Evolutionary conservation across 2,797 vertebrate species (phyloP), one percentile per base, ranked within the genome.

Genomic region (Coreius guichenoti): DNA sequence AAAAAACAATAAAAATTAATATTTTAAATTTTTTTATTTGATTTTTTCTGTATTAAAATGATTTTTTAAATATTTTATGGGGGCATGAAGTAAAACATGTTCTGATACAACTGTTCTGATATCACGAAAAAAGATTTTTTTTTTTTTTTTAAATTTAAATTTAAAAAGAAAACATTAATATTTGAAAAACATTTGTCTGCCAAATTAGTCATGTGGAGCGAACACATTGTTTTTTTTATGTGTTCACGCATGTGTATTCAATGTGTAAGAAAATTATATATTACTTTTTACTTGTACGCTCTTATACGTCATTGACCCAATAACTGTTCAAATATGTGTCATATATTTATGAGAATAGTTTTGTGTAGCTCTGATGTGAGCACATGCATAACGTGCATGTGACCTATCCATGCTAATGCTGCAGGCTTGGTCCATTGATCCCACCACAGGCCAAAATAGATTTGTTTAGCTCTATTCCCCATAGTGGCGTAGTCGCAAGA

Each of bases 381-480:
- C 80, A 45, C 63, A 83, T 23, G 49, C 54, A 13, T 80, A 13
- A 69, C 5, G 39, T 80, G 16, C 75, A 69, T 19, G 19, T 70
- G 78, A 84, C 65, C 39, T 69, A 51, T 19, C 29, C 12, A 8
- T 78, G 26, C 43, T 86, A 73, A 58, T 29, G 86, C 81, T 45
- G 21, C 43, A 54, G 54, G 80, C 82, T n/a, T 80, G 56, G 74
- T 45, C 58, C 77, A 88, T 69, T 80, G 86, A 88, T 89, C 82
- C 76, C 56, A 54, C 78, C 79, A 78, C 74, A 56, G 73, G 72
- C 85, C 69, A 86, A 82, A 82, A 87, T 82, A 75, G 81, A 84
- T 88, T 83, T 75, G 65, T 69, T 70, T 82, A 77, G 63, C 68
- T 73, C 45, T 68, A 72, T 74, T 75, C 21, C 54, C 61, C 26